Base-by-base conservation (phyloP, 2,888 invertebrate species). In the Drosophila fungiperda region DNA sequence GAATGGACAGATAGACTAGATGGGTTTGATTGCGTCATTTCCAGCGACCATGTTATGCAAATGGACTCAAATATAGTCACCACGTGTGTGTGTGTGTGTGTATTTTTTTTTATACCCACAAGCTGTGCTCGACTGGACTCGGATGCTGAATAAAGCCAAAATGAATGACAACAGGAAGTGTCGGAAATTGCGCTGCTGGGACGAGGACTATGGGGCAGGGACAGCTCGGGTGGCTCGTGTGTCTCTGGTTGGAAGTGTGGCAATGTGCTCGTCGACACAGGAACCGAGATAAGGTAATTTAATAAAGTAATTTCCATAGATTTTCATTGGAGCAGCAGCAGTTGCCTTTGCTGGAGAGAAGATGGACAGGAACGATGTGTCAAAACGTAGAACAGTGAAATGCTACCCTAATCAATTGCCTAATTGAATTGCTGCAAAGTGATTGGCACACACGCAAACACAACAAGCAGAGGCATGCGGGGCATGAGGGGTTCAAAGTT, bases 301-400 rank as follows among this genome's bases (percentile, higher is more conserved):
- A 86, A 89, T 89, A 86, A 84, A 84, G 83, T 87, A 75, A 84
- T 90, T 90, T 82, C 77, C 86, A 90, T 90, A 87, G 82, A 84
- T 81, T 83, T 84, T 77, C 78, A 81, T 89, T 81, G 80, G 73
- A 68, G 73, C 60, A 58, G 67, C 35, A 17, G 9, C 45, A 23
- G 12, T 29, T 29, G 29, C 29, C 23, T 6, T 17, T 32, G 23
- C 23, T 36, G 20, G 45, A 4, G 23, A 7, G 36, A 49, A 20
- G 52, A 23, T 40, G 54, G 23, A n/a, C 48, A 49, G 49, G 15
- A 58, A 11, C n/a, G 54, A 71, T 66, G 63, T 52, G 60, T 53
- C 65, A 49, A 57, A 61, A 65, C 61, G 33, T 67, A 40, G 67
- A 69, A 48, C 69, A 63, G 62, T 69, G 66, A 75, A 81, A 79